Conservation (phyloP, 2,888 invertebrate genomes). For the Pyrochroa serraticornis region DNA sequence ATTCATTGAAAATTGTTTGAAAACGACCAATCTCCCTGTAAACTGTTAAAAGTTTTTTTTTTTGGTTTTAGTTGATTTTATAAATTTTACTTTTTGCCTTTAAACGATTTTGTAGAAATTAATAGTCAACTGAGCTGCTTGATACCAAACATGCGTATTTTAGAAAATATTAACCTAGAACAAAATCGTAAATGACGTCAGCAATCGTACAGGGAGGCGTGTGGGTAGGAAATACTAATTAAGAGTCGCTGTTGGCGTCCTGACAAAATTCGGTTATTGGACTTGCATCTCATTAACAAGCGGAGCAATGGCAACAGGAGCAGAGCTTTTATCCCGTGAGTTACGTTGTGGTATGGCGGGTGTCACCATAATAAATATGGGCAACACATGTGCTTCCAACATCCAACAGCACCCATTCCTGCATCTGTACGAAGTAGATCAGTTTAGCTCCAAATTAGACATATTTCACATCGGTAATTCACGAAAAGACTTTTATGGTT, state of each 20-base stretch:
- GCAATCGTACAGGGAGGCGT: too few species aligned
- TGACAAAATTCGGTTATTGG: slow-evolving; percentile 39
- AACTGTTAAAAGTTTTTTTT: too few species aligned
- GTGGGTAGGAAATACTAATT: too few species aligned
- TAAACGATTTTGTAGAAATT: too few species aligned
- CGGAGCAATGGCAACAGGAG: slow-evolving; percentile 28
- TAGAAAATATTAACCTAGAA: too few species aligned
- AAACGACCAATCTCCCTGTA: too few species aligned
- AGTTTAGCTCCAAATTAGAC: slow-evolving; percentile 38
- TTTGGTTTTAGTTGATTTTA: too few species aligned
- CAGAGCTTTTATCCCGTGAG: slow-evolving; percentile 28
- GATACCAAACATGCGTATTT: too few species aligned
- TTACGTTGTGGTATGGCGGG: slow-evolving; percentile 27
- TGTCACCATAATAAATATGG: slow-evolving; percentile 29
- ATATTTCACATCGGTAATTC: slow-evolving; percentile 42
- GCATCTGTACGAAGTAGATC: slow-evolving; percentile 36
- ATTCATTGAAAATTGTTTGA: too few species aligned
- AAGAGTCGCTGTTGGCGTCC: slow-evolving; percentile 27
- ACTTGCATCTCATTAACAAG: slow-evolving; percentile 45
- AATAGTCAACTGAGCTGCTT: too few species aligned
- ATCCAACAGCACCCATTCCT: slow-evolving; percentile 15
- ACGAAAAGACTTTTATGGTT: slow-evolving; percentile 44
- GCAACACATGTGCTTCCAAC: slow-evolving; percentile 30
- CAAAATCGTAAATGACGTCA: too few species aligned
- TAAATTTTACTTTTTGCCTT: too few species aligned